Conservation (phyloP, 2,113 vertebrate genomes). For the Pollimyrus isidori region DNA sequence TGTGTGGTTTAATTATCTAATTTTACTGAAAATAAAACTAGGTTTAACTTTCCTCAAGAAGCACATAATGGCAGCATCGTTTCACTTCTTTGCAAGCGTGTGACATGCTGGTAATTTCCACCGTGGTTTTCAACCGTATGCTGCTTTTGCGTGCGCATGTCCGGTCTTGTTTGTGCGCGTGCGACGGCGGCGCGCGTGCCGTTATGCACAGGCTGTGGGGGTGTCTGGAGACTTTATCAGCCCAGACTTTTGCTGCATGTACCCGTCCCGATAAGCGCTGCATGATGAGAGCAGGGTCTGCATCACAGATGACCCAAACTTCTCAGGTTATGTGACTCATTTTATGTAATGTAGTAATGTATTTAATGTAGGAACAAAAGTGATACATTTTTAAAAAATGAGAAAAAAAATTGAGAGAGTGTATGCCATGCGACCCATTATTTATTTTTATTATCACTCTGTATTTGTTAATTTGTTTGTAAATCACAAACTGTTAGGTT, state of each 20-base stretch:
- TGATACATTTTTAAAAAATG: no score
- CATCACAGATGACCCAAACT: not conserved
- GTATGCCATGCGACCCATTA: no score
- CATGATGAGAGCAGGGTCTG: not conserved
- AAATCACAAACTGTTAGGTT: no score
- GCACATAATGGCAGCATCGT: not conserved
- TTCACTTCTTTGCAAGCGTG: not conserved
- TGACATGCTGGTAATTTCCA: not conserved
- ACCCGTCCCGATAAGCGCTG: not conserved
- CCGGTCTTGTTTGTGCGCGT: not conserved
- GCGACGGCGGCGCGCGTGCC: not conserved
- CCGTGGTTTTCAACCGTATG: not conserved
- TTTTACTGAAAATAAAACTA: not conserved
- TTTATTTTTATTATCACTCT: no score
- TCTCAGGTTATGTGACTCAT: not conserved
- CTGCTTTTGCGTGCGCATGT: not conserved
- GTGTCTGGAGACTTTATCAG: slow-evolving; percentile 4
- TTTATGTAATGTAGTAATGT: no score
- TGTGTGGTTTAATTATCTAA: not conserved
- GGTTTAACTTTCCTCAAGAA: not conserved
- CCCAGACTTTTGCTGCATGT: not conserved
- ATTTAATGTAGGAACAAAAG: no score
- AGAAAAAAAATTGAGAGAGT: no score
- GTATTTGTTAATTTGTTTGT: no score
- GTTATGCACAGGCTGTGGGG: not conserved